Conservation (phyloP, 2,888 invertebrate species). For the Sericinus montela region DNA sequence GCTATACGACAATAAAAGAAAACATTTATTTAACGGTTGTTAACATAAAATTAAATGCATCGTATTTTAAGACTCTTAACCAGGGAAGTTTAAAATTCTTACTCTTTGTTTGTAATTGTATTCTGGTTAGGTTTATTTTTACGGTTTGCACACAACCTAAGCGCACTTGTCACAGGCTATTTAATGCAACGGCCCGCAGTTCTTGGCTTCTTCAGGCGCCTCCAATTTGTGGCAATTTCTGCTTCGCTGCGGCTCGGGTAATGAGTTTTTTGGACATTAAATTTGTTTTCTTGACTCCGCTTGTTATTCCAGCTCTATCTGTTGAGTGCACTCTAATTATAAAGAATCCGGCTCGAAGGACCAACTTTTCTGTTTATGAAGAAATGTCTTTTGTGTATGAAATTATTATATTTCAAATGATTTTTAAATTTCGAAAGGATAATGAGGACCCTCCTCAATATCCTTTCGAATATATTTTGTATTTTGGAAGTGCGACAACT, state of each 20-base stretch:
- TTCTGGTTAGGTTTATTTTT: constrained; percentile 10
- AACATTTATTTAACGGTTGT: not conserved
- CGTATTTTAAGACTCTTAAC: not conserved
- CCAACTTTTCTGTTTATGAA: constrained; percentile 7
- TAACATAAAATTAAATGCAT: not conserved
- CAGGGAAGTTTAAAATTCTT: constrained; percentile 4
- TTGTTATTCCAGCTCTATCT: constrained; percentile 20
- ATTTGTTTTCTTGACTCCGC: constrained; percentile 28
- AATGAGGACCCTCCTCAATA: too few species aligned
- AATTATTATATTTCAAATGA: not conserved
- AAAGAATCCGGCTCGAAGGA: constrained; percentile 15
- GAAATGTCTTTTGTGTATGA: not conserved
- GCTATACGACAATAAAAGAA: not conserved
- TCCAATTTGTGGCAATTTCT: constrained; percentile 35
- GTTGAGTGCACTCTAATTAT: constrained; percentile 20
- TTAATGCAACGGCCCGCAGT: constrained; percentile 25
- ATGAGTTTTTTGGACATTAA: constrained; percentile 39
- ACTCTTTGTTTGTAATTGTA: constrained; percentile 3
- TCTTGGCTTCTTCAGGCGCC: constrained; percentile 28
- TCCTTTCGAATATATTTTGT: too few species aligned
- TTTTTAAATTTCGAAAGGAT: too few species aligned
- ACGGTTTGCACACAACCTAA: constrained; percentile 22
- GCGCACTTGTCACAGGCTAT: constrained; percentile 35
- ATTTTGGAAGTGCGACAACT: too few species aligned
- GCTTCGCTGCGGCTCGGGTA: constrained; percentile 28